Percentiles rank a stretch among this genome's conserved stretches.
Evolutionary conservation across 2,888 invertebrate species (phyloP).

Genomic region (Chirona hameri): DNA sequence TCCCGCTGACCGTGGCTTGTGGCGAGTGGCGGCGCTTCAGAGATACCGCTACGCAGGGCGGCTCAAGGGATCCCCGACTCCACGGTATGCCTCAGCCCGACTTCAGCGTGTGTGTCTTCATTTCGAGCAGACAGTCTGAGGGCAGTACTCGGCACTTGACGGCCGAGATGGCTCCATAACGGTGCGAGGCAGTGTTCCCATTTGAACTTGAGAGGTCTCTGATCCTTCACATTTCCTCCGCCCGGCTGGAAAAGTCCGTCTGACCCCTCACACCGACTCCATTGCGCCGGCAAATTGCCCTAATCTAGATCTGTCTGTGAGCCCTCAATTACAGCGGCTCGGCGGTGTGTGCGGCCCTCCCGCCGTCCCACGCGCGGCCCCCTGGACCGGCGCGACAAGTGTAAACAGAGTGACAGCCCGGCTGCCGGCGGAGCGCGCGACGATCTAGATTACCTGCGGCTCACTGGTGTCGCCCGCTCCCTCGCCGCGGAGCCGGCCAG

Average conservation of each 20-base stretch:
- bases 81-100: too few species aligned
- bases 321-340: background rate
- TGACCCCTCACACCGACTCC: background rate
- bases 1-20: too few species aligned
- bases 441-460: background rate
- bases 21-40: too few species aligned
- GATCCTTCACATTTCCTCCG: background rate
- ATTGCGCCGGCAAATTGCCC: slow-evolving; percentile 3
- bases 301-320: background rate
- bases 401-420: background rate
- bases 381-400: background rate
- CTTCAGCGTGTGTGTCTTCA: too few species aligned
- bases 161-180: too few species aligned
- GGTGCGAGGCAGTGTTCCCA: too few species aligned
- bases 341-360: background rate
- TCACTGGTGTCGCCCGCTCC: background rate
- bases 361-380: background rate
- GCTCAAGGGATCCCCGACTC: too few species aligned
- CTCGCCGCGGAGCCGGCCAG: background rate
- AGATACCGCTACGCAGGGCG: too few species aligned
- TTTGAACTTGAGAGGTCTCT: too few species aligned
- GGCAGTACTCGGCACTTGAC: too few species aligned
- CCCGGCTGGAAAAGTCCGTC: background rate
- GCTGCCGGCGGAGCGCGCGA: background rate
- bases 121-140: too few species aligned